Base-by-base conservation (phyloP, 2,888 invertebrate species). In the Amorpha juglandis region DNA sequence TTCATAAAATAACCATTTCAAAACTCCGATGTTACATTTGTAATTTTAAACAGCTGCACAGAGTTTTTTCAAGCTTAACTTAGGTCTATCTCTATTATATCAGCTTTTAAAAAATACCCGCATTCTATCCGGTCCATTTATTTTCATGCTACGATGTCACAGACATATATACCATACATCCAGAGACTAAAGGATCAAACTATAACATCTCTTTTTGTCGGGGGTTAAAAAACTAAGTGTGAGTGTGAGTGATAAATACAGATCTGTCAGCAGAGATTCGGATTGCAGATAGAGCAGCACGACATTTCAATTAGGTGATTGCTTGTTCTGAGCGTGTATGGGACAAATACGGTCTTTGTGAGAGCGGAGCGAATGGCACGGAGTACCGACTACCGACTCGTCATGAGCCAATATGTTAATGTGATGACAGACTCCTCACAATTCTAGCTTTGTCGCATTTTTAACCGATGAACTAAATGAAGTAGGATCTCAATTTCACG, bases 281-380 rank as follows among this genome's bases (percentile, higher is more conserved):
- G 38, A 58, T 12, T 58, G 38, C 12, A 16, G 52, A 38, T 42
- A 58, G 19, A 58, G 64, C 64, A 64, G 71, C 68, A 77, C 76
- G 84, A 82, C 84, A 81, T 83, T 86, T 86, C 89, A 90, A 90
- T 90, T 88, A 90, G 81, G 78, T 79, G 85, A 90, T 89, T 88
- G 90, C 88, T 83, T 86, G 83, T 83, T 81, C 79, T 78, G 78
- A 78, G 79, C 71, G 70, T 69, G 70, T 71, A 72, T 97, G 97
- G 76, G 75, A 78, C 78, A 82, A 82, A 86, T 82, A 84, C 74
- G 74, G 74, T 77, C 79, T 87, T 87, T 87, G 87, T 86, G 79
- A 65, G 69, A 63, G 67, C 64, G 70, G 68, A 74, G 70, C 69
- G 45, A 45, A 11, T 12, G 52, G 52, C 52, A 2, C 47, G 11